A percentile compares a stretch with the other conserved stretches of the same genome.
phyloP scores from a whole-genome alignment of 1,140 invertebrate species.

The Drosophila bipectinata region DNA sequence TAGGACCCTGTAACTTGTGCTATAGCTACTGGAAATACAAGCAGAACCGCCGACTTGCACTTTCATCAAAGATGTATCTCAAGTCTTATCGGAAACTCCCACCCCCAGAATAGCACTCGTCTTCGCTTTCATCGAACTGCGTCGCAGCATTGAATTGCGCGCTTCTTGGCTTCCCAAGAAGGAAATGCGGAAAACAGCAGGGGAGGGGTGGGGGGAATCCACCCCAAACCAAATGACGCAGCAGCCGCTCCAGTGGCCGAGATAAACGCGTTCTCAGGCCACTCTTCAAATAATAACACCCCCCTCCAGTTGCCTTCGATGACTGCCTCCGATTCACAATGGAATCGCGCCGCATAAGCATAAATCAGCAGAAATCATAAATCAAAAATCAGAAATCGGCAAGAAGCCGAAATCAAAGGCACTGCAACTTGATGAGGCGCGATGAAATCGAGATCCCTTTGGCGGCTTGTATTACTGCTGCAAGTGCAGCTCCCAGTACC shows the following conservation, averaged over 20 bases:
- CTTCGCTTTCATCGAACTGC: conserved; percentile 25
- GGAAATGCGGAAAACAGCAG: conserved; percentile 1
- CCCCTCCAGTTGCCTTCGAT: not conserved
- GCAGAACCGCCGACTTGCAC: not conserved
- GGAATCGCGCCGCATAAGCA: conserved; percentile 24
- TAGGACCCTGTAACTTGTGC: too few relatives aligned
- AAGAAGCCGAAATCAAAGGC: conserved; percentile 29
- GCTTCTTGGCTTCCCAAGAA: not conserved
- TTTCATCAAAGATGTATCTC: not conserved
- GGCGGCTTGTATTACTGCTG: conserved; percentile 19
- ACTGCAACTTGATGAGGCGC: conserved; percentile 21
- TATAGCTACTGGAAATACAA: too few relatives aligned
- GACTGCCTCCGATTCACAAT: not conserved
- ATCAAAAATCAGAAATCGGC: not conserved
- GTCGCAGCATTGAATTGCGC: conserved; percentile 39
- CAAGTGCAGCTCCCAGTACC: conserved; percentile 5
- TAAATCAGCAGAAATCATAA: conserved; percentile 9
- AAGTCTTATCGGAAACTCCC: conserved; percentile 6
- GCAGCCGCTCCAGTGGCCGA: conserved; percentile 9
- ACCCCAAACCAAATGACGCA: conserved; percentile 47
- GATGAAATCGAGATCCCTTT: conserved; percentile 24
- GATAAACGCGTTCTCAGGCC: not conserved
- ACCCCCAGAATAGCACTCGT: not conserved
- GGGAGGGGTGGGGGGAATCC: conserved; percentile 22
- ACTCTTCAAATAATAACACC: conserved; percentile 6